Percentiles rank a stretch among this genome's conserved stretches.
Conservation (phyloP, 2,113 vertebrate species). For the Ochotona princeps region DNA sequence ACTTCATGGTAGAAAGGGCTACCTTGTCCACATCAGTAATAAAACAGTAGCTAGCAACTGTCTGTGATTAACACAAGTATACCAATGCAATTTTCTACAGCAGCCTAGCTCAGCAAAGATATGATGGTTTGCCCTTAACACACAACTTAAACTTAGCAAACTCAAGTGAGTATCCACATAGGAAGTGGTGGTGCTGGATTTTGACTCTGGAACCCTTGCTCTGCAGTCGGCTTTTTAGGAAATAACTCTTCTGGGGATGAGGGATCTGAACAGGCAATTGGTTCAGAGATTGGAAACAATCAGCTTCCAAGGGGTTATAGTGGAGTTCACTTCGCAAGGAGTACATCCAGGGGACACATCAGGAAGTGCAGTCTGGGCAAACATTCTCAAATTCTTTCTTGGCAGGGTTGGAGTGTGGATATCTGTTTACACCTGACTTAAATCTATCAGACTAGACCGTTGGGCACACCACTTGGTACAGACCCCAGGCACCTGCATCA, state of each 20-base stretch:
- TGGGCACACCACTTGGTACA: not conserved
- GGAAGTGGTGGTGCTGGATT: not conserved
- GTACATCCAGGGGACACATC: conserved; percentile 60
- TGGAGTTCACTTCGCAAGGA: not conserved
- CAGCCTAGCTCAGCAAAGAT: not conserved
- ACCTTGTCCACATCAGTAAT: not conserved
- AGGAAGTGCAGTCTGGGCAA: conserved; percentile 50
- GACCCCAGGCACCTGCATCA: not conserved
- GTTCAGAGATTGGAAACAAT: not conserved
- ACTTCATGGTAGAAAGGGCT: not conserved
- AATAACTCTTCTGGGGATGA: not conserved
- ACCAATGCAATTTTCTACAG: not conserved
- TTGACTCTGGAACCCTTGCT: not conserved
- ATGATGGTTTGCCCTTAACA: no score
- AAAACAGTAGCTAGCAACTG: not conserved
- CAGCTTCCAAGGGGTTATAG: not conserved
- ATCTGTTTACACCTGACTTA: conserved; percentile 48
- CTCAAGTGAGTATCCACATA: not conserved
- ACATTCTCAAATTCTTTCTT: conserved; percentile 39
- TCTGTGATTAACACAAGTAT: not conserved
- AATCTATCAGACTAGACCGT: not conserved
- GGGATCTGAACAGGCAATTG: not conserved
- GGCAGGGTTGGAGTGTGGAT: not conserved
- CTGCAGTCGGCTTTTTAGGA: not conserved
- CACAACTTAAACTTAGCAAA: not conserved